Conservation (phyloP, 2,888 invertebrate genomes). For the Aleiodes alternator region DNA sequence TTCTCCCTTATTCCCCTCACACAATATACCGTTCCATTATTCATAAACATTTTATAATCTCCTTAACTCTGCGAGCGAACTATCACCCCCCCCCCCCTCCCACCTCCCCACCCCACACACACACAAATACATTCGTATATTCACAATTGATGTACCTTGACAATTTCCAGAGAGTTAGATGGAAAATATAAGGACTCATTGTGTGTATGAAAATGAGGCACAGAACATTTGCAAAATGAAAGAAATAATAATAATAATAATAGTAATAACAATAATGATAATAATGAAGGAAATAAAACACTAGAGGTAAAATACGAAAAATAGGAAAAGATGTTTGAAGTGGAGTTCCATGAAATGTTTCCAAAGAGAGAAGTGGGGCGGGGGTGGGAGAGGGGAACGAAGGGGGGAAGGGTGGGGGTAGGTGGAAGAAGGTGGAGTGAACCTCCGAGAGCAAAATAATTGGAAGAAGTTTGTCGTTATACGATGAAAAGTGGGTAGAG, state of each 20-base stretch:
- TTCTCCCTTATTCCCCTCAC: background rate
- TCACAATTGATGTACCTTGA: background rate
- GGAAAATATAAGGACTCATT: slow-evolving; percentile 18
- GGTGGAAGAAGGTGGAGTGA: slow-evolving; percentile 37
- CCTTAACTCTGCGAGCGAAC: slow-evolving; percentile 65
- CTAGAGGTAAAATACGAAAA: slow-evolving; percentile 18
- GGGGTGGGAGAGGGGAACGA: slow-evolving; percentile 34
- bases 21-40: slow-evolving; percentile 51
- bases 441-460: slow-evolving; percentile 65
- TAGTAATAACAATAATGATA: slow-evolving; percentile 8
- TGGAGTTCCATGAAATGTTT: slow-evolving; percentile 36
- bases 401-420: slow-evolving; percentile 36
- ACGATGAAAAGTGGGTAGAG: slow-evolving; percentile 44
- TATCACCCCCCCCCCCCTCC: slow-evolving; percentile 56
- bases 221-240: too few relatives aligned
- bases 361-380: slow-evolving; percentile 6
- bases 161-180: slow-evolving; percentile 10
- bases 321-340: slow-evolving; percentile 37
- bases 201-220: slow-evolving; percentile 18
- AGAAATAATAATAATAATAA: slow-evolving; percentile 1
- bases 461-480: slow-evolving; percentile 72
- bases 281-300: background rate
- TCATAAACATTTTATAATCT: slow-evolving; percentile 73
- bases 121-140: slow-evolving; percentile 11
- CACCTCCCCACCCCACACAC: too few relatives aligned